Percentiles rank a stretch among this genome's conserved stretches.
phyloP scores from a whole-genome alignment of 2,888 invertebrate genomes.

The Isoperla grammatica region DNA sequence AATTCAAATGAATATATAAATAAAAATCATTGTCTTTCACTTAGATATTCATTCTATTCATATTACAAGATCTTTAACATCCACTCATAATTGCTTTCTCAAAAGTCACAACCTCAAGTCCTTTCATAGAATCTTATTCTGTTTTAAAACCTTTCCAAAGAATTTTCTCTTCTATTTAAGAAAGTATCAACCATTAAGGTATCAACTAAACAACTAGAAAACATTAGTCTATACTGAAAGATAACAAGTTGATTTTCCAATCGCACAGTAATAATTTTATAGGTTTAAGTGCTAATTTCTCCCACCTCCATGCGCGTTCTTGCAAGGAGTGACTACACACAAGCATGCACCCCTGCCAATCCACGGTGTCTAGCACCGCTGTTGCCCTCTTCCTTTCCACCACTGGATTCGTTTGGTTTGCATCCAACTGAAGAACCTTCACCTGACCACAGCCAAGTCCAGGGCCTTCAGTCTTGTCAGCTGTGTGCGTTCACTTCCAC shows the following conservation, averaged over 20 bases:
- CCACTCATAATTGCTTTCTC: background rate
- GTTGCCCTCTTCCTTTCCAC: no score
- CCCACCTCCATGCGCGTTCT: no score
- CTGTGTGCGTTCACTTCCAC: conserved; percentile 8
- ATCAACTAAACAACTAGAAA: conserved; percentile 25
- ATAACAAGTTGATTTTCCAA: conserved; percentile 22
- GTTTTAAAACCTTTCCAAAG: conserved; percentile 12
- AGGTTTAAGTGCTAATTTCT: conserved; percentile 19
- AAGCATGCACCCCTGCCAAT: background rate
- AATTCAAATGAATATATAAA: conserved; percentile 14
- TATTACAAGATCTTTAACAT: conserved; percentile 4
- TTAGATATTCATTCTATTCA: conserved; percentile 14
- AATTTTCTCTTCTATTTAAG: conserved; percentile 15
- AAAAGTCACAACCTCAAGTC: conserved; percentile 10
- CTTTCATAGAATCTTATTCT: conserved; percentile 4
- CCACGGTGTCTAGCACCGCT: no score
- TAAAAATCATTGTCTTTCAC: background rate
- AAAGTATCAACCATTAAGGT: conserved; percentile 3
- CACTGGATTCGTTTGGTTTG: no score
- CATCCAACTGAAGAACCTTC: no score
- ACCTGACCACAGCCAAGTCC: no score
- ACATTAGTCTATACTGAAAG: conserved; percentile 22
- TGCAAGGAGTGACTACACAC: conserved; percentile 3
- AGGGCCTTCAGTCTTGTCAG: background rate
- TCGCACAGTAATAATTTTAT: conserved; percentile 19